Percentiles rank a stretch among this genome's conserved stretches.
Conservation (phyloP, 2,797 vertebrate genomes). For the Syngnathus rostellatus region DNA sequence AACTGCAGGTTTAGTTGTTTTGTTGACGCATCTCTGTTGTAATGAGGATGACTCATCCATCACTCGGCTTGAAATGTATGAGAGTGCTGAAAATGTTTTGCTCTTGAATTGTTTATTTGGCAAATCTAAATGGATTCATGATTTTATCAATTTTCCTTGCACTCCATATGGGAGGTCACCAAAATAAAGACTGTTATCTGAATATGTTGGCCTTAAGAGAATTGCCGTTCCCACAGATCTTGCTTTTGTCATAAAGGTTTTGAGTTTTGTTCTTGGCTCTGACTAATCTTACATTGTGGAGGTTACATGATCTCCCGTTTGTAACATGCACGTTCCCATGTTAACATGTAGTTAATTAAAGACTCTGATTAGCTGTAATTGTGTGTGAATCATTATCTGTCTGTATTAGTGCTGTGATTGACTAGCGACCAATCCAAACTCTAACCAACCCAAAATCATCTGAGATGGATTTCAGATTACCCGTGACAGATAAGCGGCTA, state of each 20-base stretch:
- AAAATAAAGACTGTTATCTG: neutral
- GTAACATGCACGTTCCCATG: neutral
- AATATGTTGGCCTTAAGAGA: neutral
- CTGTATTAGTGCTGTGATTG: neutral
- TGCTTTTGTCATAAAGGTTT: neutral
- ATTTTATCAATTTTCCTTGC: neutral
- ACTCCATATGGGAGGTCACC: neutral
- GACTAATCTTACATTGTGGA: neutral
- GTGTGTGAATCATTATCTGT: neutral
- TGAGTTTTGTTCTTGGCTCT: neutral
- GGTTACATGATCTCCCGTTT: neutral
- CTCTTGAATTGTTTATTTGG: neutral
- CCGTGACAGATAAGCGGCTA: neutral
- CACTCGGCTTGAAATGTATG: neutral
- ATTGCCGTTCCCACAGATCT: neutral
- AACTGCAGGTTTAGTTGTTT: neutral
- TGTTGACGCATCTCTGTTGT: neutral
- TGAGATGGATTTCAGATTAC: neutral
- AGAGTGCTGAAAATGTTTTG: neutral
- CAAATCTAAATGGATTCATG: neutral
- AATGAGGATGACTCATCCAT: slow-evolving; percentile 2
- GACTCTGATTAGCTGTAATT: neutral
- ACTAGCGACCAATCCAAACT: neutral
- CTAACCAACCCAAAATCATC: neutral
- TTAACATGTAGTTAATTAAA: neutral